phyloP scores from a whole-genome alignment of 2,797 vertebrate species.

The Lepus townsendii region DNA sequence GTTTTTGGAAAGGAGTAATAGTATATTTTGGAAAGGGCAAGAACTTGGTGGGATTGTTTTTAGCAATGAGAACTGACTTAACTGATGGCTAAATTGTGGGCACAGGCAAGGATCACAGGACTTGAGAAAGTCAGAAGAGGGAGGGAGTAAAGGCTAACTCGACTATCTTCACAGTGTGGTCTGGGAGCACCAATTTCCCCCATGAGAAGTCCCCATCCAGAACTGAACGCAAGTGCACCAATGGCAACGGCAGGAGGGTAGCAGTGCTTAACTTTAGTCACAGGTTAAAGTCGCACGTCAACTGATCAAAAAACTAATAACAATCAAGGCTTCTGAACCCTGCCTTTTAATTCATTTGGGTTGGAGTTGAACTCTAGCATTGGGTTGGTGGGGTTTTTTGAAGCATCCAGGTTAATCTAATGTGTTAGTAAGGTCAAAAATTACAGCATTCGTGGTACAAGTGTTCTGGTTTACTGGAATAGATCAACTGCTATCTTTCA shows the following conservation, averaged over 20 bases:
- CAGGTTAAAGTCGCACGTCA: background rate
- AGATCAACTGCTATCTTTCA: background rate
- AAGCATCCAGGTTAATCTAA: background rate
- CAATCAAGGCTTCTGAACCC: background rate
- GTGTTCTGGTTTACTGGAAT: background rate
- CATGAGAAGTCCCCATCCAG: background rate
- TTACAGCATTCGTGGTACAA: background rate
- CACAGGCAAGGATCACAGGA: background rate
- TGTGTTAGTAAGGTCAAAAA: background rate
- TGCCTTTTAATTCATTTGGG: background rate
- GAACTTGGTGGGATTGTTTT: background rate
- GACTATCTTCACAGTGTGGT: background rate
- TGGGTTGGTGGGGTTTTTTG: background rate
- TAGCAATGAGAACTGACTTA: background rate
- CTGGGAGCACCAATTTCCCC: background rate
- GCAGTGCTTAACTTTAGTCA: background rate
- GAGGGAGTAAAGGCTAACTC: background rate
- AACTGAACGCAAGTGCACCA: background rate
- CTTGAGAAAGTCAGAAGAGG: background rate
- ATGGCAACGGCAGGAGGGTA: background rate
- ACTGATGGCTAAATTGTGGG: background rate
- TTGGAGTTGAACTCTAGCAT: background rate
- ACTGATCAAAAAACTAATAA: background rate
- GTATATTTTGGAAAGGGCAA: background rate
- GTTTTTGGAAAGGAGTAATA: background rate